phyloP scores from a whole-genome alignment of 2,113 vertebrate genomes.

The Chitala chitala region DNA sequence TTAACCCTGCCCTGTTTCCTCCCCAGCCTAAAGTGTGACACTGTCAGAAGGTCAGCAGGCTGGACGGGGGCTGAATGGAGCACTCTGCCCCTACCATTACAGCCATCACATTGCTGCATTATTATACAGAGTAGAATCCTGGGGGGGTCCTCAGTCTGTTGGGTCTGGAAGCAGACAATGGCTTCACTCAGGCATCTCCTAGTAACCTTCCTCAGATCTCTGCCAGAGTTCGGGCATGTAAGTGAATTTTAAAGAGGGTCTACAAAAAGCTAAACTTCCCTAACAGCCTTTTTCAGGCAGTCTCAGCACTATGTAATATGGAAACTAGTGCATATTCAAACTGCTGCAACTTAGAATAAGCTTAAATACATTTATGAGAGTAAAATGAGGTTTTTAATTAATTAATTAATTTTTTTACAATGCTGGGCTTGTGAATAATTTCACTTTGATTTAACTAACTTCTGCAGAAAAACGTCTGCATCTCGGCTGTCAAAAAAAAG shows the following conservation, averaged over 20 bases:
- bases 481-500: too few species aligned
- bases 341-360: not conserved
- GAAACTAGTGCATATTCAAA: not conserved
- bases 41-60: not conserved
- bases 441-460: too few species aligned
- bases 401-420: not conserved
- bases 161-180: not conserved
- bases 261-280: not conserved
- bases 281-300: not conserved
- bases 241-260: conserved; percentile 1
- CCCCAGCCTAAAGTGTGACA: not conserved
- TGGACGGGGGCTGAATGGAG: not conserved
- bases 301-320: conserved; percentile 1
- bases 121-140: conserved; percentile 1
- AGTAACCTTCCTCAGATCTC: conserved; percentile 3
- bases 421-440: not conserved
- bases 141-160: not conserved
- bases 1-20: not conserved
- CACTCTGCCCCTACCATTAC: too few species aligned
- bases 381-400: not conserved
- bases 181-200: not conserved
- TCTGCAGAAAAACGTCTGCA: too few species aligned
- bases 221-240: not conserved
- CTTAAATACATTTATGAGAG: conserved; percentile 6
- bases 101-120: conserved; percentile 25